These are phyloP conservation scores for Oreochromis niloticus DNA, from an alignment of 2,113 vertebrate species.

Conservation along the genomic window DNA sequence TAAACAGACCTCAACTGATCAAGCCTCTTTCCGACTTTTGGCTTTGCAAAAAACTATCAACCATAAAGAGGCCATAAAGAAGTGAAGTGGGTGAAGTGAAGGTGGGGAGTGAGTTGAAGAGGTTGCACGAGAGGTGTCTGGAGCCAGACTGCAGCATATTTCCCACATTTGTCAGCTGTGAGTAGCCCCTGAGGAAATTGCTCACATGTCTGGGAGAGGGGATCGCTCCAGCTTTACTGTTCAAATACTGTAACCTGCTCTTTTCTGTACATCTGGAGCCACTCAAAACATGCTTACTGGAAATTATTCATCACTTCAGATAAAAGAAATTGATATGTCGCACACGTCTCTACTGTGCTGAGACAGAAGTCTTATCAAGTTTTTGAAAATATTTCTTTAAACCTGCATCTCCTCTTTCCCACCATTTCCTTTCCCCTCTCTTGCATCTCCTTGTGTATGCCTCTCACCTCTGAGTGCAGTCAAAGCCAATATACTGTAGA, in stretches of 20 bases:
- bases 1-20: neutral
- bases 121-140: neutral
- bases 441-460: neutral
- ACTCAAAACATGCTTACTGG: slow-evolving; percentile 41
- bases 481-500: neutral
- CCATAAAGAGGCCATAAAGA: neutral
- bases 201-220: slow-evolving; percentile 53
- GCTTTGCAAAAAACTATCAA: neutral
- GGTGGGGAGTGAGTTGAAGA: neutral
- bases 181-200: slow-evolving; percentile 49
- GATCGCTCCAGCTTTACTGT: slow-evolving; percentile 10
- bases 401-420: neutral
- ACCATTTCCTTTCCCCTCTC: neutral
- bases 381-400: neutral
- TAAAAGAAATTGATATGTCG: neutral
- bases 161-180: slow-evolving; percentile 65
- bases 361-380: neutral
- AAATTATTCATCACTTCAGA: slow-evolving; percentile 30
- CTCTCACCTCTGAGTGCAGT: neutral
- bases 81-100: neutral
- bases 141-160: slow-evolving; percentile 53
- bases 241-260: slow-evolving; percentile 31
- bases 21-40: neutral
- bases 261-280: slow-evolving; percentile 54
- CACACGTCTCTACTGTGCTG: neutral